Conservation (phyloP, 2,797 vertebrate species). For the Sebastes steindachneri region DNA sequence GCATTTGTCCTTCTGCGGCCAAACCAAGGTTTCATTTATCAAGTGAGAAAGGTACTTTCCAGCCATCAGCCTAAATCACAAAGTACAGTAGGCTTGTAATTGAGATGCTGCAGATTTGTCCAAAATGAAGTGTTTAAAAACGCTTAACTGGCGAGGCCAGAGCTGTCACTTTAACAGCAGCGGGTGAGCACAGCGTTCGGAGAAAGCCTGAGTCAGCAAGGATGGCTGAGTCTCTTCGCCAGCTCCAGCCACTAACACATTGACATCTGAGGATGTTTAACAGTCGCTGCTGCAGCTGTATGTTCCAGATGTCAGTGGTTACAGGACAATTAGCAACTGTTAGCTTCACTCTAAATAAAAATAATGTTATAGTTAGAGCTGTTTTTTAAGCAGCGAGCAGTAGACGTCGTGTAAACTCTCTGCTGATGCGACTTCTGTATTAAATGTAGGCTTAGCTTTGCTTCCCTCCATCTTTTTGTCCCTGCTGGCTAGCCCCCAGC, state of each 20-base stretch:
- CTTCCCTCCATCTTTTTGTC: neutral
- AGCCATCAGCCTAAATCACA: neutral
- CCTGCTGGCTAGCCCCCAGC: neutral
- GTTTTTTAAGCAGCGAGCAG: neutral
- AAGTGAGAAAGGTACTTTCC: conserved; percentile 15
- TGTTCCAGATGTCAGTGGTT: neutral
- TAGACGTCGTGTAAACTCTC: too few species aligned
- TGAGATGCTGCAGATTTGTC: neutral
- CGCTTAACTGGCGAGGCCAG: neutral
- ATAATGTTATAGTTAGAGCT: neutral
- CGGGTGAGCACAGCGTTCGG: neutral
- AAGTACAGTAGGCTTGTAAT: neutral
- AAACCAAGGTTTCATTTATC: conserved; percentile 18
- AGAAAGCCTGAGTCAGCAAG: neutral
- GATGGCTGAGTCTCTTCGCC: neutral
- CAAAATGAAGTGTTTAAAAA: neutral
- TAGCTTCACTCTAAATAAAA: neutral
- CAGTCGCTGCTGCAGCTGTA: neutral
- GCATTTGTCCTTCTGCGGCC: neutral
- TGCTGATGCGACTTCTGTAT: neutral
- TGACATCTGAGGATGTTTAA: neutral
- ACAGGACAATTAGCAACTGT: neutral
- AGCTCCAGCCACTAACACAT: neutral
- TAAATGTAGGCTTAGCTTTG: neutral
- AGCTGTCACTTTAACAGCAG: neutral